These are phyloP conservation scores for Salvelinus alpinus DNA, from an alignment of 2,113 vertebrate genomes.

Conservation along the genomic window DNA sequence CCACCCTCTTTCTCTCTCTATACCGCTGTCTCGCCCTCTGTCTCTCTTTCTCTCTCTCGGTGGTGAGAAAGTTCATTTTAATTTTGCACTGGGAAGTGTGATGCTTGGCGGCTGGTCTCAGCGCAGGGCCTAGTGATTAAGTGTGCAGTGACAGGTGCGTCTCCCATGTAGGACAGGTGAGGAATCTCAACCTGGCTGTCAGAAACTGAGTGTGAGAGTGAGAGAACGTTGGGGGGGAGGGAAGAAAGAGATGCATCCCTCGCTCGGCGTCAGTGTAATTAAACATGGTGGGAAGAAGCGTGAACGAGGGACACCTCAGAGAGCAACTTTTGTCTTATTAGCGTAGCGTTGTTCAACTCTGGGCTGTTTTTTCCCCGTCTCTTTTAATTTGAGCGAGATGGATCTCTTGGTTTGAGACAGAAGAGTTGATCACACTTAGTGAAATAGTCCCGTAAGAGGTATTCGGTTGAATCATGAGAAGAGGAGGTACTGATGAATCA, in stretches of 20 bases:
- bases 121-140: slow-evolving; percentile 75
- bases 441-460: no score
- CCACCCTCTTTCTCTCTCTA: slow-evolving; percentile 38
- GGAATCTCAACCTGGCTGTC: slow-evolving; percentile 76
- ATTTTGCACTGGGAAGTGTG: slow-evolving; percentile 77
- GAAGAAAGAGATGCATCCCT: slow-evolving; percentile 46
- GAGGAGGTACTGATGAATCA: no score
- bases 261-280: slow-evolving; percentile 68
- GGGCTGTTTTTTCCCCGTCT: slow-evolving; percentile 44
- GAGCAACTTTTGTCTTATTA: slow-evolving; percentile 66
- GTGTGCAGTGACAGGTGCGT: slow-evolving; percentile 78
- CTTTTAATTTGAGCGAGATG: no score
- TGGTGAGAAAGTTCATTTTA: slow-evolving; percentile 99
- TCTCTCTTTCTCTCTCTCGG: slow-evolving; percentile 56
- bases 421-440: no score
- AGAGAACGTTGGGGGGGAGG: neutral
- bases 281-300: slow-evolving; percentile 65
- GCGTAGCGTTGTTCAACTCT: slow-evolving; percentile 40
- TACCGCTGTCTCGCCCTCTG: neutral
- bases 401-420: no score
- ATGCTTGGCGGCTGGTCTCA: slow-evolving; percentile 49
- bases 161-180: slow-evolving; percentile 79
- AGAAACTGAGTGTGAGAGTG: slow-evolving; percentile 49
- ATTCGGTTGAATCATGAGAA: no score
- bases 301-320: slow-evolving; percentile 60